phyloP scores from a whole-genome alignment of 2,113 vertebrate genomes.

The Ceyx margarethae region DNA sequence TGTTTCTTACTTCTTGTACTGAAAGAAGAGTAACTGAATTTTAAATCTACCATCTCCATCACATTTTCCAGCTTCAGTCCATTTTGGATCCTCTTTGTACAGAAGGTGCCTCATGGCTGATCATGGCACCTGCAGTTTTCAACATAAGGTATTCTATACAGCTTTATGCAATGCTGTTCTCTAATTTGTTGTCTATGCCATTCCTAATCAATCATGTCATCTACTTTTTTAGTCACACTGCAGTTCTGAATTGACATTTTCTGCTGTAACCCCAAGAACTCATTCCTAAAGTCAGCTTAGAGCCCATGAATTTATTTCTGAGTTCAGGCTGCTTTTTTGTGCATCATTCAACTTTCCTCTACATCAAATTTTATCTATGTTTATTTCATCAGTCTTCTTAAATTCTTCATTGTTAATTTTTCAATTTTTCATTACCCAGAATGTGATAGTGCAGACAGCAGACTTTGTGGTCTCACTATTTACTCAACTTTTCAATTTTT shows the following conservation, averaged over 20 bases:
- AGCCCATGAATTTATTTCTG: background rate
- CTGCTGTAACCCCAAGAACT: background rate
- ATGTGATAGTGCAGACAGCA: background rate
- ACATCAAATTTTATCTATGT: background rate
- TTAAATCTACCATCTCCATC: background rate
- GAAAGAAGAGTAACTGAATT: background rate
- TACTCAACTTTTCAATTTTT: background rate
- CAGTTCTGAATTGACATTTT: background rate
- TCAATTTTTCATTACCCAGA: background rate
- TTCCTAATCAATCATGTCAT: background rate
- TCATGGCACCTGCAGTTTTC: background rate
- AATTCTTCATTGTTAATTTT: background rate
- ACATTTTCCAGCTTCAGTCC: background rate
- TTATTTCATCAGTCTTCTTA: background rate
- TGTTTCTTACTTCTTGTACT: background rate
- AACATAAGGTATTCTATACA: background rate
- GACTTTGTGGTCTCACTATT: background rate
- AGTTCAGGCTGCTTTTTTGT: background rate
- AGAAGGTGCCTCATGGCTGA: background rate
- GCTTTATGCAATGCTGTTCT: background rate
- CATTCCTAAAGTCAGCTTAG: background rate
- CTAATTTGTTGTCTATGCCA: background rate
- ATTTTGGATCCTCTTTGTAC: background rate
- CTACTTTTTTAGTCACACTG: background rate
- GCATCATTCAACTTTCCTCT: background rate